Evolutionary conservation across 2,797 vertebrate genomes (phyloP), one percentile per base, ranked within the genome.

Genomic region (Fringilla coelebs): DNA sequence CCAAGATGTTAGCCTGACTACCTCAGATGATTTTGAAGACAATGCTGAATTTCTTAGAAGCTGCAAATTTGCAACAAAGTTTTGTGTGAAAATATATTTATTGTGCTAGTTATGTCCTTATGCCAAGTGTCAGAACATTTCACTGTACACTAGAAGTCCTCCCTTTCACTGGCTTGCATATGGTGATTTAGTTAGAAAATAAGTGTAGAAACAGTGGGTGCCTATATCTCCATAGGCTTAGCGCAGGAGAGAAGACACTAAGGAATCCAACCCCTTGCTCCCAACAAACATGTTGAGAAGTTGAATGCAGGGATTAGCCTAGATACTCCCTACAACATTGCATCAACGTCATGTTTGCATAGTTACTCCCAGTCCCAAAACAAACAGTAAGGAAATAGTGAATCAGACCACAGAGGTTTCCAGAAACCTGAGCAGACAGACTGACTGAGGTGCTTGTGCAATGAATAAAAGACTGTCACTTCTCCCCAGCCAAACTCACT

Each of bases 341-440:
- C 96, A 95, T 93, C 93, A 96, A 95, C 13, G 4, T 49, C 24
- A 3, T 95, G 95, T 96, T 96, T 97, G 89, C 91, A 38, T 94
- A 91, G 94, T 90, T 94, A 96, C 96, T 97, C 85, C 93, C 87
- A 94, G 79, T 52, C 89, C 67, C 91, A 96, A 92, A 97, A 94
- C 94, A 97, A 96, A 92, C 89, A 95, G 73, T 73, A 95, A 86
- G 94, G 96, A 93, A 95, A 94, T 18, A 88, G 91, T 96, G 95
- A 97, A 95, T 97, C 95, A 97, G 94, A 95, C 67, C 89, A 89
- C 20, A 60, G 93, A 95, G 85, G 54, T 85, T 96, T 96, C 96
- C 93, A 95, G 92, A 96, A 95, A 76, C 91, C 80, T 88, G 70
- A 86, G 89, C 83, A 96, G 94, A 90, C 91, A 81, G 77, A 86